phyloP scores from a whole-genome alignment of 2,797 vertebrate genomes.

The Cossypha heuglini region DNA sequence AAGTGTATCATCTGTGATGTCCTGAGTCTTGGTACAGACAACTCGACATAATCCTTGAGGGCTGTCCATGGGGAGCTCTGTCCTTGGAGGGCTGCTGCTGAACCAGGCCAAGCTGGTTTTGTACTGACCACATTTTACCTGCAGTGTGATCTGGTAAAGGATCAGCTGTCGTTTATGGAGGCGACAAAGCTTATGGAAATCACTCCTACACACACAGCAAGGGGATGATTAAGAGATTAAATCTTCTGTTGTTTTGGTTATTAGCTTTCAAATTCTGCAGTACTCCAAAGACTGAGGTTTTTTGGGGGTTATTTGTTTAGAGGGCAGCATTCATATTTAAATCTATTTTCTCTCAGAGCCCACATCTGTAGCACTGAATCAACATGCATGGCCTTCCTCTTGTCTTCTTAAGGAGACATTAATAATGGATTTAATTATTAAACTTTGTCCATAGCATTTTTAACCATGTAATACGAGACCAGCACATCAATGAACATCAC shows the following conservation, averaged over 20 bases:
- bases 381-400: neutral
- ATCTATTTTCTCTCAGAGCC: neutral
- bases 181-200: neutral
- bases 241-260: neutral
- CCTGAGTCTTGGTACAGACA: neutral
- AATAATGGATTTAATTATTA: slow-evolving; percentile 66
- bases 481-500: slow-evolving; percentile 1
- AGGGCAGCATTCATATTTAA: neutral
- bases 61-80: neutral
- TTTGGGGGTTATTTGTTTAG: neutral
- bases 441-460: slow-evolving; percentile 30
- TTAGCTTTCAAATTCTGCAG: neutral
- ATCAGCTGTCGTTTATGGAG: neutral
- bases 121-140: neutral
- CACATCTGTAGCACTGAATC: neutral
- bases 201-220: neutral
- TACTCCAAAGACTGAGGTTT: neutral
- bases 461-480: slow-evolving; percentile 54
- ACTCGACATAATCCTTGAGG: neutral
- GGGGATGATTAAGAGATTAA: neutral
- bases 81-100: neutral
- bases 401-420: slow-evolving; percentile 18
- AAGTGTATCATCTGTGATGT: neutral
- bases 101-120: neutral
- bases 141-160: neutral